These are phyloP conservation scores for Rhynchopsitta pachyrhyncha DNA, from an alignment of 2,113 vertebrate species.

Conservation along the genomic window DNA sequence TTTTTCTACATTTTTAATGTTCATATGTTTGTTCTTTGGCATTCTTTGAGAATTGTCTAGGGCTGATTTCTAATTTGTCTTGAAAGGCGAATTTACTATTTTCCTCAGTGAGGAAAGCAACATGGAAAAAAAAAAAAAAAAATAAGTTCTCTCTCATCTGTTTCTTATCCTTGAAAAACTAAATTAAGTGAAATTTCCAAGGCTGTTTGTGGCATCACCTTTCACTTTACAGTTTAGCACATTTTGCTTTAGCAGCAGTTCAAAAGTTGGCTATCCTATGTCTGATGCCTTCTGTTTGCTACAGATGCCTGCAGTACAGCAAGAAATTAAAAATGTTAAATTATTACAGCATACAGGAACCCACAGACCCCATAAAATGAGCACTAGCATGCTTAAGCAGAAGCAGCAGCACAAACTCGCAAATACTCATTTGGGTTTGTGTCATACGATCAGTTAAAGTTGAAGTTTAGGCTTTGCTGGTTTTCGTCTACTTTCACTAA, in stretches of 20 bases:
- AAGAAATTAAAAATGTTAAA: not conserved
- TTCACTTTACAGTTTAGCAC: conserved; percentile 3
- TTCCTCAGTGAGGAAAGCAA: not conserved
- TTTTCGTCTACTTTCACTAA: not conserved
- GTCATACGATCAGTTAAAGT: not conserved
- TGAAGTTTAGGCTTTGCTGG: not conserved
- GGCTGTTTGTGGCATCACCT: conserved; percentile 15
- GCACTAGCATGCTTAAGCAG: not conserved
- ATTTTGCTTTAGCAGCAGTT: conserved; percentile 36
- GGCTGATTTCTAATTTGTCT: not conserved
- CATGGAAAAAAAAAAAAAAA: not conserved
- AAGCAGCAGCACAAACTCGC: not conserved
- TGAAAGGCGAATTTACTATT: not conserved
- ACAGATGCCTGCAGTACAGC: not conserved
- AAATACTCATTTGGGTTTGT: not conserved
- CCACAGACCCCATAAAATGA: not conserved
- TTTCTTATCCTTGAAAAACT: not conserved
- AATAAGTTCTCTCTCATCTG: not conserved
- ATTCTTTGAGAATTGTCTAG: not conserved
- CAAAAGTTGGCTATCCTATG: conserved; percentile 22
- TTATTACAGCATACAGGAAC: not conserved
- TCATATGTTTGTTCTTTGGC: not conserved
- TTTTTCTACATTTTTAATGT: not conserved
- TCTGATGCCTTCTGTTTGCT: not conserved
- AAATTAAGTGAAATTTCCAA: not conserved